These are phyloP conservation scores for Porites cylindrica DNA, from an alignment of 92 coral and sea anemone genomes.

Conservation along the genomic window DNA sequence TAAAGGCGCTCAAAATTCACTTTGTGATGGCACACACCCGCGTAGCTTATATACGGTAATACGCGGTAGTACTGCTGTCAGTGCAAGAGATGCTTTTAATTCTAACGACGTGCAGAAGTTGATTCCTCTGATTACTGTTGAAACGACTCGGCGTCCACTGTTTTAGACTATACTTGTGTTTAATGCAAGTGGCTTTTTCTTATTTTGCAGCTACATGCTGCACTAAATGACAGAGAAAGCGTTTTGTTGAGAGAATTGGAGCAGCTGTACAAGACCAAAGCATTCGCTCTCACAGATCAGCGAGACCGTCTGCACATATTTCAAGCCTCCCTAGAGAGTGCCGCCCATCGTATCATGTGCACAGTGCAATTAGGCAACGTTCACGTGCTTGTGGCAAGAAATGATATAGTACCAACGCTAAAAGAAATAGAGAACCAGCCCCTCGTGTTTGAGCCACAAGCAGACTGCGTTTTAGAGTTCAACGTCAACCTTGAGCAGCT, in stretches of 20 bases:
- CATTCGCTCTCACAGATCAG: slow-evolving; percentile 13
- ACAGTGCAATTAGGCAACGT: neutral
- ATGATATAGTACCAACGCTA: neutral
- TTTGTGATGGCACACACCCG: too few species aligned
- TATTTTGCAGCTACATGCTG: neutral
- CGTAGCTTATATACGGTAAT: too few species aligned
- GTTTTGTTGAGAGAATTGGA: neutral
- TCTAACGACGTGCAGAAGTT: too few species aligned
- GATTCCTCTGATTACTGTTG: too few species aligned
- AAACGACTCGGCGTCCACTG: too few species aligned
- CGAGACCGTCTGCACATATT: slow-evolving; percentile 15
- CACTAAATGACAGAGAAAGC: neutral
- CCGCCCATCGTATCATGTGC: neutral
- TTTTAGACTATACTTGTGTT: too few species aligned
- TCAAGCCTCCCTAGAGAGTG: slow-evolving; percentile 21
- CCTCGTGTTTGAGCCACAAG: neutral
- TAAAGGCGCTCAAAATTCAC: too few species aligned
- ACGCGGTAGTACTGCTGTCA: too few species aligned
- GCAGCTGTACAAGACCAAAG: slow-evolving; percentile 2
- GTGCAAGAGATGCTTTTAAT: too few species aligned
- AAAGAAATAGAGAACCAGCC: neutral
- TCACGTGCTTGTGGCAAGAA: neutral
- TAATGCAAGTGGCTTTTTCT: neutral
- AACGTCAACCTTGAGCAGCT: neutral
- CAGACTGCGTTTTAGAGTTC: neutral